Evolutionary conservation across 2,797 vertebrate genomes (phyloP).

Genomic region (Myotis daubentonii): DNA sequence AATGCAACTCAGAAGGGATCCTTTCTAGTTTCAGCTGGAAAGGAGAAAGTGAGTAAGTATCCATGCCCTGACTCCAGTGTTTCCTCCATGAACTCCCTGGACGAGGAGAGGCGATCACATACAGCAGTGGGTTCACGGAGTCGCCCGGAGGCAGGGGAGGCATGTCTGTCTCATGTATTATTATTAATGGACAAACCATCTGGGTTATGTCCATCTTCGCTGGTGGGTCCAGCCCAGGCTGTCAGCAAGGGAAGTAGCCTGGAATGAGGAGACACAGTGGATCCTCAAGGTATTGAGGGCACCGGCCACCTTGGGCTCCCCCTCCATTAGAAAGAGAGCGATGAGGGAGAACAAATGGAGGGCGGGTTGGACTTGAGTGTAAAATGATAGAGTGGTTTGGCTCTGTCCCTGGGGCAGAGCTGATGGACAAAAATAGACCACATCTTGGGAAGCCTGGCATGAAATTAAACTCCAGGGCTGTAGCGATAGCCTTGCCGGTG

Average conservation of each 20-base stretch:
- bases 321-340: neutral
- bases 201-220: neutral
- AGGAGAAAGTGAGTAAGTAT: slow-evolving; percentile 25
- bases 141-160: neutral
- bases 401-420: slow-evolving; percentile 27
- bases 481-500: neutral
- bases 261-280: neutral
- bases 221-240: neutral
- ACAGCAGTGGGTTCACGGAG: neutral
- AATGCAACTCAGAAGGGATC: neutral
- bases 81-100: slow-evolving; percentile 2
- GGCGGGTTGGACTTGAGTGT: neutral
- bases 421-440: slow-evolving; percentile 47
- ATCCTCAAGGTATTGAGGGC: neutral
- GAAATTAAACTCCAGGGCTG: slow-evolving; percentile 55
- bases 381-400: slow-evolving; percentile 20
- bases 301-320: neutral
- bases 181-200: neutral
- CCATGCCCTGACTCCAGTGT: neutral
- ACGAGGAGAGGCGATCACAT: neutral
- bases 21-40: slow-evolving; percentile 50
- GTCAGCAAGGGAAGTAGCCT: neutral
- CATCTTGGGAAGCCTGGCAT: slow-evolving; percentile 52
- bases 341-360: neutral
- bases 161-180: neutral